These are phyloP conservation scores for Geophilus truncorum DNA, from an alignment of 2,888 invertebrate species.

Conservation along the genomic window DNA sequence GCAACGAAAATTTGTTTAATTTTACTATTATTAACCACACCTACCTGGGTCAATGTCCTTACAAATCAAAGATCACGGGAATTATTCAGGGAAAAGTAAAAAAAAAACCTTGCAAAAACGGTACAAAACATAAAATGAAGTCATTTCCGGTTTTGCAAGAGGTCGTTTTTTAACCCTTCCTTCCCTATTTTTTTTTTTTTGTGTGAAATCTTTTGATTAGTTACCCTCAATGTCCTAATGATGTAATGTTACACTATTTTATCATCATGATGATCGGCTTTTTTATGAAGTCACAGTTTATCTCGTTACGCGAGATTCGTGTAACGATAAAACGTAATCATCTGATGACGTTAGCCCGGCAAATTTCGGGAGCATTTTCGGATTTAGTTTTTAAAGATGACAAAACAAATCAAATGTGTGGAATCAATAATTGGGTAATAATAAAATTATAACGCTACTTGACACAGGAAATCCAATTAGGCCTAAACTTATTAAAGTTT, in stretches of 20 bases:
- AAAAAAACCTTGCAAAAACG: too few species aligned
- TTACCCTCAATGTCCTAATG: background rate
- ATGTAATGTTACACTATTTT: background rate
- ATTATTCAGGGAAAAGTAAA: background rate
- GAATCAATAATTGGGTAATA: background rate
- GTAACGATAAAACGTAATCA: background rate
- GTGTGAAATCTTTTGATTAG: too few species aligned
- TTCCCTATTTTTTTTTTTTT: background rate
- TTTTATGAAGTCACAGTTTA: background rate
- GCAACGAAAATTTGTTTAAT: background rate
- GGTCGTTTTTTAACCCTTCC: too few species aligned
- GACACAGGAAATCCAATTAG: conserved; percentile 10
- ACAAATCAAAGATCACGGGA: background rate
- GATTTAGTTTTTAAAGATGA: background rate
- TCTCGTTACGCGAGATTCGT: background rate
- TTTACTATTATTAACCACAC: conserved; percentile 5
- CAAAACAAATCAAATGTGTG: background rate
- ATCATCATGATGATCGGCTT: background rate
- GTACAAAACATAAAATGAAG: too few species aligned
- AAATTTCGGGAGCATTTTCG: background rate
- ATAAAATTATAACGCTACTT: background rate
- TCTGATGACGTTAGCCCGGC: background rate
- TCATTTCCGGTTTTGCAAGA: background rate
- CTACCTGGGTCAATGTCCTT: background rate
- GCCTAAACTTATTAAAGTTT: background rate